Evolutionary conservation across 1,140 invertebrate species (phyloP).

Genomic region (Hyles euphorbiae): DNA sequence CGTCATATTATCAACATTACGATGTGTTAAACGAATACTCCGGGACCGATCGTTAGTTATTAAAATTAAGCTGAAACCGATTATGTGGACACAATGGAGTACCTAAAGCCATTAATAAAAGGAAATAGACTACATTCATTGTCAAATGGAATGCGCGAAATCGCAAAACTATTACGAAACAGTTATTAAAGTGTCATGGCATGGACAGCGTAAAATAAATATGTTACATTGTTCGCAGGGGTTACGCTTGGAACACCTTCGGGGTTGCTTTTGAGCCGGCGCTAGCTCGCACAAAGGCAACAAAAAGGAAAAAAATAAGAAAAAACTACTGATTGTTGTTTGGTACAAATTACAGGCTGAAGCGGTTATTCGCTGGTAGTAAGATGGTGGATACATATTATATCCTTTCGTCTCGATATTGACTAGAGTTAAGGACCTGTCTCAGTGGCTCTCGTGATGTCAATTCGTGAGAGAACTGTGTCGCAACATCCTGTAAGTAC

Average conservation of each 20-base stretch:
- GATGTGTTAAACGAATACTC: too few relatives aligned
- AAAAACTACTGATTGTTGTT: slow-evolving; percentile 42
- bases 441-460: too few relatives aligned
- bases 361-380: slow-evolving; percentile 1
- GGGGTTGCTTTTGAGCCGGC: slow-evolving; percentile 63
- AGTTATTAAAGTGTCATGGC: slow-evolving; percentile 70
- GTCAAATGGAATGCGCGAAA: slow-evolving; percentile 69
- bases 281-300: slow-evolving; percentile 69
- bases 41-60: too few relatives aligned
- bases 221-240: slow-evolving; percentile 45
- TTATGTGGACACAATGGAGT: too few relatives aligned
- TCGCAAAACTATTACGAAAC: slow-evolving; percentile 43
- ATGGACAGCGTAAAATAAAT: slow-evolving; percentile 72
- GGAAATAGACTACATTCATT: slow-evolving; percentile 9
- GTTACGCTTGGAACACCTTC: slow-evolving; percentile 66
- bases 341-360: slow-evolving; percentile 27
- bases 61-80: too few relatives aligned
- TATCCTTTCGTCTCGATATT: too few relatives aligned
- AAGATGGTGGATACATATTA: too few relatives aligned
- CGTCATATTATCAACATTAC: too few relatives aligned
- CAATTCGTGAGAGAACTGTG: too few relatives aligned
- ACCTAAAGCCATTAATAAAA: too few relatives aligned
- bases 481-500: too few relatives aligned
- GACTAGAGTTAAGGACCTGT: too few relatives aligned
- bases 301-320: slow-evolving; percentile 62